Evolutionary conservation across 1,140 invertebrate species (phyloP).

Genomic region (Prorops nasuta): DNA sequence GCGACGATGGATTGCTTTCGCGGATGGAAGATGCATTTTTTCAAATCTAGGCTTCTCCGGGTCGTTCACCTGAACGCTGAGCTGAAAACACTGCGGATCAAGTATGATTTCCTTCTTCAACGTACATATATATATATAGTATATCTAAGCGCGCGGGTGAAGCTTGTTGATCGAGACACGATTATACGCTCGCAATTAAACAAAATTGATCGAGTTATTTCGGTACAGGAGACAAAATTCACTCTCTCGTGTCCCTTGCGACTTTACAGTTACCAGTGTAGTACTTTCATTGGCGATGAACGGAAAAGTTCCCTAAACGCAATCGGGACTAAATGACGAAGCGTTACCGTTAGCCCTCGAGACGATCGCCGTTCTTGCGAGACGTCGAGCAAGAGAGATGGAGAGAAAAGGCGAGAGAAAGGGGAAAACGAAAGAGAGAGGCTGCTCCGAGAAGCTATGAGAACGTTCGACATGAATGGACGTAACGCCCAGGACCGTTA

Average conservation of each 20-base stretch:
- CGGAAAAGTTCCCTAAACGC: slow-evolving; percentile 39
- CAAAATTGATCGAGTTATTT: too few species aligned
- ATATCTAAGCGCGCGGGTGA: too few species aligned
- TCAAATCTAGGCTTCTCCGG: slow-evolving; percentile 25
- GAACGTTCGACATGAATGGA: slow-evolving; percentile 38
- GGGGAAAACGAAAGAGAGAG: slow-evolving; percentile 14
- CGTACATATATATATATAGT: too few species aligned
- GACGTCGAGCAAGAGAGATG: slow-evolving; percentile 9
- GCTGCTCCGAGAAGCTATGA: slow-evolving; percentile 6
- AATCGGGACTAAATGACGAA: slow-evolving; percentile 32
- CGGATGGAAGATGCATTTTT: too few species aligned
- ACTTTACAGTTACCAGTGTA: background rate
- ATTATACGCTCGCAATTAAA: too few species aligned
- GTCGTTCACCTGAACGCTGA: slow-evolving; percentile 28
- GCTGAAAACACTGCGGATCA: too few species aligned
- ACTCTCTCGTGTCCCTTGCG: background rate
- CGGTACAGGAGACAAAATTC: too few species aligned
- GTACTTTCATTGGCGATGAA: slow-evolving; percentile 31
- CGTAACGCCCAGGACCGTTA: slow-evolving; percentile 35
- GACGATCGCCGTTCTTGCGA: slow-evolving; percentile 22
- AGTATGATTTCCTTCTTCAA: too few species aligned
- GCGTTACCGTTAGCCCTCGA: too few species aligned
- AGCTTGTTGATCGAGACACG: too few species aligned
- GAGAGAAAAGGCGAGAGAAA: slow-evolving; percentile 7
- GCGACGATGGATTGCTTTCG: too few species aligned